These are phyloP conservation scores for Syngnathus floridae DNA, from an alignment of 2,113 vertebrate species.

Conservation along the genomic window DNA sequence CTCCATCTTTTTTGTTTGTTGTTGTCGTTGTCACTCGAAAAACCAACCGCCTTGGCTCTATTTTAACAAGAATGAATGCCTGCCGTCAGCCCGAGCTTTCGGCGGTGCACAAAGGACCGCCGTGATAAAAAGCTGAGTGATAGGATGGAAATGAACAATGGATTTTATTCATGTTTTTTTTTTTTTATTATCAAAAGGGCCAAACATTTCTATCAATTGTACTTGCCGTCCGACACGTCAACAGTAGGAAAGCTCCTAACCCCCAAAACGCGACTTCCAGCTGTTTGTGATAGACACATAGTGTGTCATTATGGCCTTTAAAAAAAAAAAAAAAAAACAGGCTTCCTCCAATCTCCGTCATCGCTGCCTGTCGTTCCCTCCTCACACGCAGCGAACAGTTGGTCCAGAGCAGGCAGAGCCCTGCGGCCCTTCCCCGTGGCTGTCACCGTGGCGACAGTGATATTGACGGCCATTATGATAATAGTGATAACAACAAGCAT, in stretches of 20 bases:
- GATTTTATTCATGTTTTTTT: not conserved
- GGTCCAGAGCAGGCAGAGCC: slow-evolving; percentile 55
- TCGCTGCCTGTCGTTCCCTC: not conserved
- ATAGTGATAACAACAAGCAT: slow-evolving; percentile 76
- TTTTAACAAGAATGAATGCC: slow-evolving; percentile 19
- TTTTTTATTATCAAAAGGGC: not conserved
- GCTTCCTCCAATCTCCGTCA: not conserved
- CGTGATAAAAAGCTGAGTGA: not conserved
- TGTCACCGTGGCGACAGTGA: slow-evolving; percentile 67
- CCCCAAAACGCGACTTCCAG: too few relatives aligned
- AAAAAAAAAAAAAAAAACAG: not conserved
- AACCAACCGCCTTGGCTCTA: slow-evolving; percentile 17
- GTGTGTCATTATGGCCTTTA: not conserved
- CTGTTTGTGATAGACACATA: not conserved
- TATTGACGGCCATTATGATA: slow-evolving; percentile 75
- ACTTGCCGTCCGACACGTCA: too few relatives aligned
- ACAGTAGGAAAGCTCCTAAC: too few relatives aligned
- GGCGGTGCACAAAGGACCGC: not conserved
- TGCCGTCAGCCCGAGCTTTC: not conserved
- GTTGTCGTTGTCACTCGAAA: slow-evolving; percentile 11
- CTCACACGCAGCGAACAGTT: slow-evolving; percentile 43
- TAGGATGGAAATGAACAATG: not conserved
- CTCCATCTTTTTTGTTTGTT: slow-evolving; percentile 19
- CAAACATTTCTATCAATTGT: not conserved
- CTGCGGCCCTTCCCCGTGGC: slow-evolving; percentile 56